Base-by-base conservation (phyloP, 2,888 invertebrate species). In the Thymelicus lineola region DNA sequence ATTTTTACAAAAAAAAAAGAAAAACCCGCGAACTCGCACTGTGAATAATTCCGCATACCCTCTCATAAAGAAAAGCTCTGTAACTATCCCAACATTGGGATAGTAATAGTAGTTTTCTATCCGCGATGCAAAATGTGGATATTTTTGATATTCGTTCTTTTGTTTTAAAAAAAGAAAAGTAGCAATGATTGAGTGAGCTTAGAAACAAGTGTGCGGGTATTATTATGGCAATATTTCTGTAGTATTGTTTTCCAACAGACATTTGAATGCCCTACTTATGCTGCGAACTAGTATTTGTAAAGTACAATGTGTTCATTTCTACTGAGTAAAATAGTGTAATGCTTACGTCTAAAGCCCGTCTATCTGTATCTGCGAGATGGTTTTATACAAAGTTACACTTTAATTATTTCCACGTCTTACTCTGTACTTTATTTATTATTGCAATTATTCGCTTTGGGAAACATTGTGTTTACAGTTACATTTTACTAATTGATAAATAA, bases 211-310 rank as follows among this genome's bases (percentile, higher is more conserved):
- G 69, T 62, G 53, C 62, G 63, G 63, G 57, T 69, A 63, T 69
- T 69, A 69, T 69, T 69, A 69, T 69, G 48, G 63, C 58, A 69
- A 69, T 71, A 70, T 70, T 73, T 71, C 59, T 70, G 70, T 57
- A 62, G 70, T 65, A 74, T 74, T 74, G 71, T 74, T 67, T 72
- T 70, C 46, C 59, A 66, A 46, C 67, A 71, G 74, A 70, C 71
- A 67, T 62, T 63, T 72, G 65, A 72, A 72, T 72, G 74, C 71
- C 68, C 68, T 69, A 69, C 68, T 69, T 69, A 69, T 68, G 55
- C 68, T 63, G 38, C 57, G 58, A 63, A 69, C 68, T 68, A 53
- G 62, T 62, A 68, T 68, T 68, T 68, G 57, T 62, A 60, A 61
- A 68, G 68, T 68, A 62, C 68, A 68, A 68, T 68, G 68, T 68